Evolutionary conservation across 2,113 vertebrate species (phyloP).

Genomic region (Baryphthengus martii): DNA sequence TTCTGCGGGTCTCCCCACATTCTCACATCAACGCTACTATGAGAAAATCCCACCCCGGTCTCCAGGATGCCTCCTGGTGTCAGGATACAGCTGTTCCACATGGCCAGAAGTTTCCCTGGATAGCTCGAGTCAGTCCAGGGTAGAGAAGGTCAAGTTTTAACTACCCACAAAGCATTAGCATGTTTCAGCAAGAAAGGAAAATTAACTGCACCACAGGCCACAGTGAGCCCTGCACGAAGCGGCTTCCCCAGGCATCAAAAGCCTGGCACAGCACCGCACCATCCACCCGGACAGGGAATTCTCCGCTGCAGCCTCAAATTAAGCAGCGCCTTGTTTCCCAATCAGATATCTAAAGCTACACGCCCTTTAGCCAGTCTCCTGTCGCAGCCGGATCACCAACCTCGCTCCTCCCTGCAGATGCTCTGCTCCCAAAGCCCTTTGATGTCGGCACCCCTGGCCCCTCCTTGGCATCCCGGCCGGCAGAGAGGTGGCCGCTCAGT

Average conservation of each 20-base stretch:
- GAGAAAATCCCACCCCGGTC: neutral
- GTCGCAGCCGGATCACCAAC: neutral
- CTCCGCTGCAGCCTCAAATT: neutral
- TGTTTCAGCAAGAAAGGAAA: neutral
- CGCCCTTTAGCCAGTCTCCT: neutral
- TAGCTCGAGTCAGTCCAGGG: neutral
- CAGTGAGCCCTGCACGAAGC: neutral
- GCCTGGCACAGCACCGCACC: neutral
- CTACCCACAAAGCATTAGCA: neutral
- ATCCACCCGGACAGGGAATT: neutral
- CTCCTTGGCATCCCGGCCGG: neutral
- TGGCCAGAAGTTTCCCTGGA: neutral
- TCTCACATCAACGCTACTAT: neutral
- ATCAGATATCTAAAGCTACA: neutral
- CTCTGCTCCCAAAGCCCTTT: neutral
- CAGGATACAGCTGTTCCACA: fast-evolving
- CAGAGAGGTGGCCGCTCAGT: neutral
- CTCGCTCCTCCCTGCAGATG: neutral
- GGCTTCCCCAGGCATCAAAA: neutral
- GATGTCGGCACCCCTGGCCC: neutral
- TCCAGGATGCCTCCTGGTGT: neutral
- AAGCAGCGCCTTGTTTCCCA: neutral
- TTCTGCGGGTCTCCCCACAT: neutral
- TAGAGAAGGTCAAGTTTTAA: neutral
- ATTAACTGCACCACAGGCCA: neutral